Percentiles rank a stretch among this genome's conserved stretches.
phyloP scores from a whole-genome alignment of 2,113 vertebrate species.

The Cinclus mexicanus region DNA sequence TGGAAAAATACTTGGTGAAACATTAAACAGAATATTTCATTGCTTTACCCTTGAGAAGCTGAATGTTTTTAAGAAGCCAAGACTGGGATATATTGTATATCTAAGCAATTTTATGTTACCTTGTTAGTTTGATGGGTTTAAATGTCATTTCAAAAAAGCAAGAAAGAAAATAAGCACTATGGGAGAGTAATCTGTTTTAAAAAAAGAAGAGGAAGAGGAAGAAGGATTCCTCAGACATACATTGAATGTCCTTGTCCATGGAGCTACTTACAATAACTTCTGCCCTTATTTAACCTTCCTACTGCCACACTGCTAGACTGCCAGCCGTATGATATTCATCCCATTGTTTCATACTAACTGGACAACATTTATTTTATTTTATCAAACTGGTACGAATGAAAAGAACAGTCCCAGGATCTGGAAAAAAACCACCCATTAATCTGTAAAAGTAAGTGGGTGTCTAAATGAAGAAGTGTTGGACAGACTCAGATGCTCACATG shows the following conservation, averaged over 20 bases:
- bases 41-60: background rate
- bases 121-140: background rate
- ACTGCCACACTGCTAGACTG: background rate
- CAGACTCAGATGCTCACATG: background rate
- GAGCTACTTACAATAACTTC: background rate
- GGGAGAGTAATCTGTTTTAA: background rate
- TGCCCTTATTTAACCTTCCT: conserved; percentile 15
- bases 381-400: background rate
- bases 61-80: background rate
- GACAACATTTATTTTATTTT: background rate
- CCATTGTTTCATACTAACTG: background rate
- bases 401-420: background rate
- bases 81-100: background rate
- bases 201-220: no score
- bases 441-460: background rate
- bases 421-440: background rate
- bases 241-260: background rate
- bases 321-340: background rate
- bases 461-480: background rate
- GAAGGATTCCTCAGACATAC: background rate
- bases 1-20: background rate
- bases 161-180: background rate
- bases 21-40: background rate
- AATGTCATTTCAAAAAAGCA: background rate
- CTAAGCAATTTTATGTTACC: background rate